Base-by-base conservation (phyloP, 2,888 invertebrate species). In the Noctua pronuba region DNA sequence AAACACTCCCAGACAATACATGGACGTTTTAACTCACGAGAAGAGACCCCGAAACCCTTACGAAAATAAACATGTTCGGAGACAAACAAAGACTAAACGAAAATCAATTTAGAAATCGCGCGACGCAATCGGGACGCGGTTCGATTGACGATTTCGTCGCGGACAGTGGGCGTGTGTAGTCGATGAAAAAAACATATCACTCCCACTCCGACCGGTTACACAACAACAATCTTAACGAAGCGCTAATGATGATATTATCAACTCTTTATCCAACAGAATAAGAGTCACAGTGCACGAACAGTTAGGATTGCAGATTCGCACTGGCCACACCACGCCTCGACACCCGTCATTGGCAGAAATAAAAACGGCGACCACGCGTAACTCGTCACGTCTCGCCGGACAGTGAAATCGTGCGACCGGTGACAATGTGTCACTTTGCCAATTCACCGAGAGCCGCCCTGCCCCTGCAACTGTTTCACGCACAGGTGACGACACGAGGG, bases 311-410 rank as follows among this genome's bases (percentile, higher is more conserved):
- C 86, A 88, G 90, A 92, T 93, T 91, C 92, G 92, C 93, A 93
- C 91, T 92, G 94, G 91, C 92, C 93, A 90, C 92, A 96, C 96
- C 96, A 96, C 96, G 96, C 96, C 96, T 96, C 96, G 94, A 94
- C 95, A 95, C 95, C 94, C 95, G 96, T 96, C 96, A 96, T 96
- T 96, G 96, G 96, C 96, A 96, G 96, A 96, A 96, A 96, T 96
- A 96, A 96, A 96, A 96, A 96, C 96, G 94, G 94, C 95, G 94
- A 94, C 95, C 95, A 95, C 96, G 96, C 96, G 96, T 96, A 96
- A 95, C 96, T 94, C 94, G 96, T 96, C 96, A 96, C 96, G 96
- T 95, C 93, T 94, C 92, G 94, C 90, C 94, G 96, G 95, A 94
- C 96, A 95, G 95, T 92, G 95, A 95, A 95, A 96, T 96, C 96